phyloP scores from a whole-genome alignment of 2,888 invertebrate species.

The Odontocolon sp. region DNA sequence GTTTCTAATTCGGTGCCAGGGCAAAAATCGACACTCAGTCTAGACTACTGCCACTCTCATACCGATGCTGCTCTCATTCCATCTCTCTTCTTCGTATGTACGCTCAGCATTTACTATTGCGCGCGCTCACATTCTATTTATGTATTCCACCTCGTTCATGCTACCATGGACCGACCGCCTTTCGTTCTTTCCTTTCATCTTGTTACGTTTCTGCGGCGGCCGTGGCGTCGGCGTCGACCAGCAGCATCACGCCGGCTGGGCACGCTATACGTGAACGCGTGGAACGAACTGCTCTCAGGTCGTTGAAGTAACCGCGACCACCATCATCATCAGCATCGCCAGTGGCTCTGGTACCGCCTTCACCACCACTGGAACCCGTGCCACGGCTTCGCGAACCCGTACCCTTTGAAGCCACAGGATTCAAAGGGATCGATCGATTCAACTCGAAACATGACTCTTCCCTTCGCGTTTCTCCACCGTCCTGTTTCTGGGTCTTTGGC shows the following conservation, averaged over 20 bases:
- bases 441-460: conserved; percentile 38
- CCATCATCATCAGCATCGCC: conserved; percentile 11
- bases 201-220: conserved; percentile 73
- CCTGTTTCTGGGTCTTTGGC: conserved; percentile 1
- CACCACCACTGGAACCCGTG: conserved; percentile 21
- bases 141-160: conserved; percentile 78
- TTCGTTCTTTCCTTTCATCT: conserved; percentile 77
- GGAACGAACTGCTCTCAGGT: conserved; percentile 16
- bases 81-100: conserved; percentile 39
- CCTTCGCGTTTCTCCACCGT: no score
- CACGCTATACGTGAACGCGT: conserved; percentile 18
- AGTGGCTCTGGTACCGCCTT: conserved; percentile 34
- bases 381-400: conserved; percentile 11
- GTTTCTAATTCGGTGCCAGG: conserved; percentile 72
- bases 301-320: conserved; percentile 7
- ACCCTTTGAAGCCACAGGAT: conserved; percentile 44
- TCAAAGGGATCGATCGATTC: conserved; percentile 58
- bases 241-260: background rate
- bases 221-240: conserved; percentile 11
- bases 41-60: conserved; percentile 64
- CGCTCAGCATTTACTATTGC: conserved; percentile 38
- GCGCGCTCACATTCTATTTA: conserved; percentile 76
- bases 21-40: conserved; percentile 76
- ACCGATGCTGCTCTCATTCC: conserved; percentile 57
- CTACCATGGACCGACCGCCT: conserved; percentile 61